These are phyloP conservation scores for Ctenomys sociabilis DNA, from an alignment of 2,113 vertebrate species.

Conservation along the genomic window DNA sequence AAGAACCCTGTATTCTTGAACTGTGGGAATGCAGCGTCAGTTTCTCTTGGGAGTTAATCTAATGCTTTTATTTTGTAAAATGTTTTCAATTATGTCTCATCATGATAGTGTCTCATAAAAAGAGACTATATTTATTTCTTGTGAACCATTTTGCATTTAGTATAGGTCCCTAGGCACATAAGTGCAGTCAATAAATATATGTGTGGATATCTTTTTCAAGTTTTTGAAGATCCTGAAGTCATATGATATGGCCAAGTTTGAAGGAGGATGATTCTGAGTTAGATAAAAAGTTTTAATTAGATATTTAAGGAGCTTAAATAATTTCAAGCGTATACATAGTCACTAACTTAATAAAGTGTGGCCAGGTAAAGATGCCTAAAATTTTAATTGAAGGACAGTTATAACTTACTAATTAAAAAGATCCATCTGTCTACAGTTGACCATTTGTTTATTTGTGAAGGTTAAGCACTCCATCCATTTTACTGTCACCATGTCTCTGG, in stretches of 20 bases:
- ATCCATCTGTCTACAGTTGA: constrained; percentile 38
- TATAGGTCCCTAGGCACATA: not conserved
- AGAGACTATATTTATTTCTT: not conserved
- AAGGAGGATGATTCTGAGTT: constrained; percentile 13
- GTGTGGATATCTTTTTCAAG: not conserved
- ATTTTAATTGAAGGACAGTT: constrained; percentile 2
- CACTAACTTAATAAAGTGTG: constrained; percentile 52
- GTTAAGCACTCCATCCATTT: not conserved
- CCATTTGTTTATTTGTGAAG: constrained; percentile 53
- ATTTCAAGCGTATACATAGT: constrained; percentile 34
- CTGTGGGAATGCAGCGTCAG: not conserved
- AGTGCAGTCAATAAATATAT: not conserved
- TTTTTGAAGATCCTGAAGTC: constrained; percentile 37
- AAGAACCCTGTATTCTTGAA: not conserved
- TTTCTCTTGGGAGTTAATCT: not conserved
- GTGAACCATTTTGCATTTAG: not conserved
- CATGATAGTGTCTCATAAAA: not conserved
- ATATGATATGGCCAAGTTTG: not conserved
- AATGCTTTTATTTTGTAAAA: constrained; percentile 1
- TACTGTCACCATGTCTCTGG: not conserved
- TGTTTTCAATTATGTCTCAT: not conserved
- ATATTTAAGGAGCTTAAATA: constrained; percentile 46
- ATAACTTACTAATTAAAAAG: constrained; percentile 41
- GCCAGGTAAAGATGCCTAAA: constrained; percentile 47
- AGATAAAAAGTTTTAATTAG: constrained; percentile 32